A percentile compares a stretch with the other conserved stretches of the same genome.
Conservation (phyloP, 2,113 vertebrate genomes). For the Saguinus midas region DNA sequence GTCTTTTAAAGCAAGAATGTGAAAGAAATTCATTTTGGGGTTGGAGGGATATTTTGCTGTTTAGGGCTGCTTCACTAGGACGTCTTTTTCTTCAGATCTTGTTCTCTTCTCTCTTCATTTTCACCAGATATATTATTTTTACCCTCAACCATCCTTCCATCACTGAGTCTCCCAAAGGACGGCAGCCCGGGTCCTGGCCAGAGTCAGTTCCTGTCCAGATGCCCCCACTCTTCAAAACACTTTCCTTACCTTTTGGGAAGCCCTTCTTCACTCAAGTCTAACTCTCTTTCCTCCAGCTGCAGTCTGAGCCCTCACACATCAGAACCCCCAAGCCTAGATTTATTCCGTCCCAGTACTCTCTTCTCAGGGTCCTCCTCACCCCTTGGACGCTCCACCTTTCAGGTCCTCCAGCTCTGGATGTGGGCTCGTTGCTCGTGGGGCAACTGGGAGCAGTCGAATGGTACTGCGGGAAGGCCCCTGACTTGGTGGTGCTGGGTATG, state of each 20-base stretch:
- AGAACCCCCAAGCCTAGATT: not conserved
- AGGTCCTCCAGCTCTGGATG: not conserved
- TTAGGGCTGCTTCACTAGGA: not conserved
- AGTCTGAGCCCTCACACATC: not conserved
- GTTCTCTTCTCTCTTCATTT: not conserved
- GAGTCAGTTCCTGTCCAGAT: not conserved
- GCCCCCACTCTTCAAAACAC: not conserved
- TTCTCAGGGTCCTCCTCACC: not conserved
- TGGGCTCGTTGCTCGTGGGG: not conserved
- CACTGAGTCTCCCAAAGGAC: not conserved
- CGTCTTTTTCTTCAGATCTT: not conserved
- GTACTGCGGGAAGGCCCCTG: not conserved
- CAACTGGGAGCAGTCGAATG: not conserved
- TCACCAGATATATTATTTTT: not conserved
- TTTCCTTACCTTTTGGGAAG: not conserved
- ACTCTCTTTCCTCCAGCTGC: not conserved
- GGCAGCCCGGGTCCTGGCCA: not conserved
- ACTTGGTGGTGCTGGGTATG: not conserved
- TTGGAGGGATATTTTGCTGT: not conserved
- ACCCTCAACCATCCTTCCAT: not conserved
- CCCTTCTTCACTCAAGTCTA: not conserved
- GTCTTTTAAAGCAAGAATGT: not conserved
- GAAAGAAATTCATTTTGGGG: not conserved
- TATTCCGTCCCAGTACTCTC: not conserved
- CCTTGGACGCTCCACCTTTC: not conserved